phyloP scores from a whole-genome alignment of 2,888 invertebrate species.

The Autographa gamma region DNA sequence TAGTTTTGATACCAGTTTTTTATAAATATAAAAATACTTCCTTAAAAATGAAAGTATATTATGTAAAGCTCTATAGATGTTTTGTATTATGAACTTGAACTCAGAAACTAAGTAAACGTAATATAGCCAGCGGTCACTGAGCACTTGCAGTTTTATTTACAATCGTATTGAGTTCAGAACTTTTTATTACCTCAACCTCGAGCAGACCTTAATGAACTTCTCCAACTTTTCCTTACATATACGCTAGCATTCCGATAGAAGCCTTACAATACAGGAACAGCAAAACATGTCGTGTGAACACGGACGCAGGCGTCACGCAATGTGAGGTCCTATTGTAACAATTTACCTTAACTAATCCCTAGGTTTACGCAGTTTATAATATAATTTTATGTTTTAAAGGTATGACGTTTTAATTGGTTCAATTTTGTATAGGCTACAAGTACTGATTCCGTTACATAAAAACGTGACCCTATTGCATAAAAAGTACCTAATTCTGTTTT shows the following conservation, averaged over 20 bases:
- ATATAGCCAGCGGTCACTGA: not conserved
- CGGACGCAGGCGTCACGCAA: slow-evolving; percentile 47
- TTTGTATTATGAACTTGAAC: too few species aligned
- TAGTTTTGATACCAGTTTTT: too few species aligned
- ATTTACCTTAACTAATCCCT: slow-evolving; percentile 13
- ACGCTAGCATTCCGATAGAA: not conserved
- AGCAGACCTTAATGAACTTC: not conserved
- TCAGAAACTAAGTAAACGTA: not conserved
- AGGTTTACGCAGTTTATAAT: not conserved
- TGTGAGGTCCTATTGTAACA: slow-evolving; percentile 30
- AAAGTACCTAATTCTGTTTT: too few species aligned
- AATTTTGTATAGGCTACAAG: too few species aligned
- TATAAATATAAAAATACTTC: too few species aligned
- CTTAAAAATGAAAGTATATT: too few species aligned
- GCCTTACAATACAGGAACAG: not conserved
- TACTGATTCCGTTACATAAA: too few species aligned
- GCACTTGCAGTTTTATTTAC: slow-evolving; percentile 1
- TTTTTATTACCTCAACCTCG: not conserved
- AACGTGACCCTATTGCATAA: too few species aligned
- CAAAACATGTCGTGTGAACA: slow-evolving; percentile 41
- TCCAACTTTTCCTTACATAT: not conserved
- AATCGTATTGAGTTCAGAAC: not conserved
- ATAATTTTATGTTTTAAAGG: slow-evolving; percentile 1
- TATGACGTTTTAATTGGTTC: not conserved
- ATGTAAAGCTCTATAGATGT: too few species aligned